Base-by-base conservation (phyloP, 2,113 vertebrate species). In the Piprites chloris region DNA sequence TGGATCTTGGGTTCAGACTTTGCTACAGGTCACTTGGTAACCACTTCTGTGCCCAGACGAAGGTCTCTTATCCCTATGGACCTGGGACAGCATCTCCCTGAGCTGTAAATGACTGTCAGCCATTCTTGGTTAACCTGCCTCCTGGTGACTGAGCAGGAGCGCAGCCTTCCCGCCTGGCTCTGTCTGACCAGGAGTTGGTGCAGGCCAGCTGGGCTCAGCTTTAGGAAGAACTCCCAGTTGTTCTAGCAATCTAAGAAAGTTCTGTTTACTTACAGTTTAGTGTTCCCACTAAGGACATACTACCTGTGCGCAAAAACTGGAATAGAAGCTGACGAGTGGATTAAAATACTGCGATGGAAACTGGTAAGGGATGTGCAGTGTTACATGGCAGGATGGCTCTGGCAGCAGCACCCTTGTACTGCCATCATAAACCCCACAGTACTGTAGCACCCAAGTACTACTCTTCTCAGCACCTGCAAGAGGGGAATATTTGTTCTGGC, bases 261-360 rank as follows among this genome's bases (percentile, higher is more conserved):
- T 85, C 28, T 78, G 5, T 93, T 94, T 95, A 33, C 89, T 88
- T 74, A 37, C 97, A 99, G 99, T 93, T 94, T 99, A 91, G 99
- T 99, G 93, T 99, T 99, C 97, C 99, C 99, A 9, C 98, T 99
- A 87, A 98, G 99, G 87, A 99, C 99, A 0, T 99, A 98, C 97
- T 99, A 99, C 95, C 94, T 99, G 46, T 99, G 99, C 21, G 98
- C 99, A 17, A 99, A 99, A 97, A 99, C 99, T 0, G 99, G 98
- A 11, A 98, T 99, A 86, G 99, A 99, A 96, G 99, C 99, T 14
- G 99, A 99, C 3, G 99, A 99, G 88, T 99, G 99, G 99, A 99
- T 99, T 90, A 99, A 98, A 96, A 98, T 99, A 85, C 85, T 99
- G 73, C 97, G 98, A 42, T 99, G 99, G 99, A 99, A 99, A 85